Evolutionary conservation across 1,140 invertebrate genomes (phyloP), one percentile per base, ranked within the genome.

Genomic region (Drosophila bocki): DNA sequence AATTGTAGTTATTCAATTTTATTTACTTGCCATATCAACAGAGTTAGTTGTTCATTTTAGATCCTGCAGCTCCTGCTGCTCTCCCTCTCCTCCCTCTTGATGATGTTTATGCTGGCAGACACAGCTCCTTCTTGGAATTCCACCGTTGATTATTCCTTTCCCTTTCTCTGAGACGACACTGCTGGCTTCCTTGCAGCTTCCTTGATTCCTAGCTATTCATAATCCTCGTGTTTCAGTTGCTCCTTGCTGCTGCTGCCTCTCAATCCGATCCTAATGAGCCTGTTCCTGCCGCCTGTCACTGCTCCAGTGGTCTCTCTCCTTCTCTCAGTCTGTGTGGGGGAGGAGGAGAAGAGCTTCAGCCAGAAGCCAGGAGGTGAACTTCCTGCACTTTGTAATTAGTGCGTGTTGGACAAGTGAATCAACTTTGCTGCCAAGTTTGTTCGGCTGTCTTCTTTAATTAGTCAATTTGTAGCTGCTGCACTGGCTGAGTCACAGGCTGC

Each of bases 361-460:
- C 1, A 15, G 45, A 26, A 22, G 45, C 22, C 29, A 13, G 50
- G 50, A 51, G 37, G 29, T 33, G 63, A 54, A 56, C 67, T 70
- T 54, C 63, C 63, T 70, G 62, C 67, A 70, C 61, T 70, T 70
- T 70, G 67, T 70, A 70, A 70, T 70, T 70, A 70, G 67, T 70
- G 67, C 47, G 61, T 70, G 67, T 70, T 68, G 62, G 37, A 68
- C 62, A 70, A 67, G 67, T 67, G 67, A 70, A 70, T 70, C 67
- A 70, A 70, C 62, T 68, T 68, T 17, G 59, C 60, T 42, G 65
- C 29, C 45, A 68, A 69, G 59, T 70, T 70, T 68, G 45, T 54
- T 68, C 62, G 62, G 39, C 67, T 70, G 67, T 47, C 67, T 53
- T 54, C 67, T 68, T 70, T 70, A 70, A 70, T 70, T 70, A 70